phyloP scores from a whole-genome alignment of 2,113 vertebrate genomes.

The Cyprinus carpio region DNA sequence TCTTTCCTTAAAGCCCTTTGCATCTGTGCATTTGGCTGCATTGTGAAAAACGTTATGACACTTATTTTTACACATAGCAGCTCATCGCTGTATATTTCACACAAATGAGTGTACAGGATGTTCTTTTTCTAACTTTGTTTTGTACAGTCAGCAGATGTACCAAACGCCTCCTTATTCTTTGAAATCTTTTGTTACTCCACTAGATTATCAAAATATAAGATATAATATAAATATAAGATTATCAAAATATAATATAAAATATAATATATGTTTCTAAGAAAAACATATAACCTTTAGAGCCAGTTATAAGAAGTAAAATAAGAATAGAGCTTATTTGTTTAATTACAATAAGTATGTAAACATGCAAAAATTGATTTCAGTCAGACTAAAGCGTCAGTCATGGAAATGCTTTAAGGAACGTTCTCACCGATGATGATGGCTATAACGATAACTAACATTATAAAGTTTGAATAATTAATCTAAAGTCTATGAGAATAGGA shows the following conservation, averaged over 20 bases:
- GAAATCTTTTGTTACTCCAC: neutral
- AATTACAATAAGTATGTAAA: neutral
- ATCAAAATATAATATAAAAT: neutral
- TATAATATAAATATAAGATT: neutral
- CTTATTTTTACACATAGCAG: neutral
- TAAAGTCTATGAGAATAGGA: neutral
- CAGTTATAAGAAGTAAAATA: neutral
- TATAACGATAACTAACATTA: neutral
- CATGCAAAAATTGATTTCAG: neutral
- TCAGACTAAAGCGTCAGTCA: neutral
- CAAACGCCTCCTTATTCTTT: conserved; percentile 15
- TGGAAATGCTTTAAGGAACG: neutral
- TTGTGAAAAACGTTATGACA: conserved; percentile 6
- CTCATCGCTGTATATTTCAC: conserved; percentile 9
- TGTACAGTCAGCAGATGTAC: conserved; percentile 30
- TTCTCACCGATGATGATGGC: neutral
- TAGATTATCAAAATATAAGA: neutral
- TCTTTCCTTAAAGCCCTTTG: conserved; percentile 29
- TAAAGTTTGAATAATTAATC: too few species aligned
- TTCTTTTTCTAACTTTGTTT: conserved; percentile 13
- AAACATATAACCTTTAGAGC: neutral
- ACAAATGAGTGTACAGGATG: conserved; percentile 24
- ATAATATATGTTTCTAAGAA: too few species aligned
- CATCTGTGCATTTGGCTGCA: conserved; percentile 15
- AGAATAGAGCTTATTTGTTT: neutral